A percentile compares a stretch with the other conserved stretches of the same genome.
phyloP scores from a whole-genome alignment of 2,113 vertebrate genomes.

The Pantherophis guttatus region DNA sequence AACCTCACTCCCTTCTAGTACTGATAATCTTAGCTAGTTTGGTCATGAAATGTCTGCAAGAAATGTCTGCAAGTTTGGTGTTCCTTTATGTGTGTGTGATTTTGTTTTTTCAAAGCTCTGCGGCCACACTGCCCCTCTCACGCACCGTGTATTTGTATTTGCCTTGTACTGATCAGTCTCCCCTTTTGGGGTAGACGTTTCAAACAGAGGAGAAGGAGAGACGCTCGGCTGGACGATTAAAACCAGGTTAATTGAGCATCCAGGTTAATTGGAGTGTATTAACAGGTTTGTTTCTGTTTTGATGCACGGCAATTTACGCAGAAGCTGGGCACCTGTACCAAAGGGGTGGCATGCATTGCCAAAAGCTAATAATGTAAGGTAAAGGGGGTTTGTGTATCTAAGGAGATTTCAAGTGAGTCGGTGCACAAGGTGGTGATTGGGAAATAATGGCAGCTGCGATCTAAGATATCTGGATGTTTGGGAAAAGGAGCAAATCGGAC shows the following conservation, averaged over 20 bases:
- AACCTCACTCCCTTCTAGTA: too few relatives aligned
- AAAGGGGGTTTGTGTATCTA: not conserved
- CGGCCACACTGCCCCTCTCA: accelerated
- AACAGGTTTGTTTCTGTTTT: not conserved
- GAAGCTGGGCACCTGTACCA: not conserved
- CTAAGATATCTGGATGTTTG: not conserved
- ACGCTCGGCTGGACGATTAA: not conserved
- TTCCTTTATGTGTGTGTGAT: too few relatives aligned
- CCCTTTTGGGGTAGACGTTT: not conserved
- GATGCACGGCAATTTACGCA: not conserved
- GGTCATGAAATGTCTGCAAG: too few relatives aligned
- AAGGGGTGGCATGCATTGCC: not conserved
- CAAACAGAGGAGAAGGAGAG: not conserved
- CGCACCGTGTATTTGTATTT: not conserved
- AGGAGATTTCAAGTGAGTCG: not conserved
- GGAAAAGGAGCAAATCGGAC: not conserved
- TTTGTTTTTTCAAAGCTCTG: not conserved
- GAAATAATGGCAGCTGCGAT: not conserved
- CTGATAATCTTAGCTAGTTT: too few relatives aligned
- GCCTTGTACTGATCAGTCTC: not conserved
- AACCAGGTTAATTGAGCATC: not conserved
- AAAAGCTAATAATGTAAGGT: not conserved
- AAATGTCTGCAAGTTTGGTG: too few relatives aligned
- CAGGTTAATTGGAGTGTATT: not conserved
- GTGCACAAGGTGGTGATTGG: not conserved